Evolutionary conservation across 2,797 vertebrate species (phyloP).

Genomic region (Sebastes iracundus): DNA sequence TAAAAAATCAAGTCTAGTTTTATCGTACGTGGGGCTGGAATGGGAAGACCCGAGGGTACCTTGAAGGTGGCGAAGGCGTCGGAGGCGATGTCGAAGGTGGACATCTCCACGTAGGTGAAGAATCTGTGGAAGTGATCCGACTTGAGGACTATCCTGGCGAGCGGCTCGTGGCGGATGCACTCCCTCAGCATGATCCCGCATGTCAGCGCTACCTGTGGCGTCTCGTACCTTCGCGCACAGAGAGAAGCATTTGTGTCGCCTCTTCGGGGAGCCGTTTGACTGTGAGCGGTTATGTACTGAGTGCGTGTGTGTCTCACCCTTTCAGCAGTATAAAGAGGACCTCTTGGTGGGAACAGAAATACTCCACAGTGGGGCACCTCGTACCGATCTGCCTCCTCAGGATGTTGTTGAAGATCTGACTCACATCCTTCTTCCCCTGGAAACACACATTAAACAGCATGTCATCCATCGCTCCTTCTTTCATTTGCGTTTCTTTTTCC

Average conservation of each 20-base stretch:
- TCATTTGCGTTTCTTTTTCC: not conserved
- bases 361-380: slow-evolving; percentile 94
- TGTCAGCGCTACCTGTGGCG: slow-evolving; percentile 91
- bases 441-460: not conserved
- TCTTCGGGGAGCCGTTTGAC: no score
- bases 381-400: slow-evolving; percentile 96
- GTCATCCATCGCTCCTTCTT: no score
- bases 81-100: slow-evolving; percentile 98
- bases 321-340: slow-evolving; percentile 95
- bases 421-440: slow-evolving; percentile 97
- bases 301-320: slow-evolving; percentile 83
- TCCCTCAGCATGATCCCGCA: slow-evolving; percentile 98
- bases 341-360: slow-evolving; percentile 94
- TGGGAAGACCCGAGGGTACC: slow-evolving; percentile 74
- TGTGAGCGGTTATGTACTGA: not conserved
- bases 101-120: slow-evolving; percentile 97
- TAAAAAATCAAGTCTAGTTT: not conserved
- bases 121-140: slow-evolving; percentile 92
- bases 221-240: slow-evolving; percentile 87
- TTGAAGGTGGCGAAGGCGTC: slow-evolving; percentile 99
- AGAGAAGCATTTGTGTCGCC: not conserved
- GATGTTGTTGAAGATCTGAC: slow-evolving; percentile 99
- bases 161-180: slow-evolving; percentile 94
- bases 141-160: slow-evolving; percentile 92
- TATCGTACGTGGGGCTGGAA: not conserved